Base-by-base conservation (phyloP, 2,797 vertebrate genomes). In the Peromyscus melanophrys region DNA sequence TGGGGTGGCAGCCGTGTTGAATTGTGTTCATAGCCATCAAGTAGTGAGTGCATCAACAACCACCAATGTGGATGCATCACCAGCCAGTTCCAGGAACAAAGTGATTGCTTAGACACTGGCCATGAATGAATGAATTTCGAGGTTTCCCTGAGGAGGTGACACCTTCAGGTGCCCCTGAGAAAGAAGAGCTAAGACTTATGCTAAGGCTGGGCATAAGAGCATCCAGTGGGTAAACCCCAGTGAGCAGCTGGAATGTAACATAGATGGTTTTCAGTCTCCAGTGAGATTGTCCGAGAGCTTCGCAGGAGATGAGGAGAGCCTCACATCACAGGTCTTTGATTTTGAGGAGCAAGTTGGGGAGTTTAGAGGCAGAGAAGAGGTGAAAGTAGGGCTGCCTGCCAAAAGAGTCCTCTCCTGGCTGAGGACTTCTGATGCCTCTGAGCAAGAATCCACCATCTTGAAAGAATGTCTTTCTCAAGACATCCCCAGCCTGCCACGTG, bases 201-300 rank as follows among this genome's bases (percentile, higher is more conserved):
- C 46, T 4, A 21, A 49, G 40, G 6, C 27, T 25, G 23, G 59
- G 10, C 3, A 83, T 21, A 1, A 25, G 5, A 11, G 2, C 14
- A 43, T 0, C 57, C 34, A 13, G 55, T 25, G 9, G 37, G 43
- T 40, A 6, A 4, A 1, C 19, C 7, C 69, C 21, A 4, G 13
- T 63, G 43, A 89, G 63, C 11, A 21, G 14, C 40, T 2, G 5
- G 16, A 9, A 34, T 17, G 43, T 46, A 69, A 55, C 25, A 1
- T 0, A 2, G 37, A 2, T 9, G 23, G 4, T 10, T 17, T 3
- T 3, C 4, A 25, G 87, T 49, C 11, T 31, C 9, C 0, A 29
- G 34, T 21, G 37, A 40, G 85, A 23, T 9, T 11, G 12, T 19
- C 34, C 31, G 52, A 46, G 31, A 31, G 11, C n/a, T 2, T 25